Base-by-base conservation (phyloP, 2,888 invertebrate species). In the Polymixis lichenea region DNA sequence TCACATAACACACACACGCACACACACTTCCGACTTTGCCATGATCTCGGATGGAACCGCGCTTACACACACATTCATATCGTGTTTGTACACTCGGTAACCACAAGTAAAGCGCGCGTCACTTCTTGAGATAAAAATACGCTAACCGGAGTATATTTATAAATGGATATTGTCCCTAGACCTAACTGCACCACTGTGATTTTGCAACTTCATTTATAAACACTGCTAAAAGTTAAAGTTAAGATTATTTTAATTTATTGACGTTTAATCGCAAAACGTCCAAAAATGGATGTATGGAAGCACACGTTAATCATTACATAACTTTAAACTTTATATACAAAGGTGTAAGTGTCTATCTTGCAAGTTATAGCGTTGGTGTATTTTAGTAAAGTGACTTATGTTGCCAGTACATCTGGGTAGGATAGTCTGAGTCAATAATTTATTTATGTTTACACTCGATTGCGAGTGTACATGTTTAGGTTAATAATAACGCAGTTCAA, bases 401-500 rank as follows among this genome's bases (percentile, higher is more conserved):
- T 70, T 55, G 13, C 1, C 46, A 11, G 7, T 46, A 55, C 53
- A 56, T 75, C 43, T 66, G 77, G 49, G 17, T 22, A 17, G 4
- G 8, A 51, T 62, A 28, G 2, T 65, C 15, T 25, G 55, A 82
- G 77, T 55, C 66, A 82, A 55, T 66, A 66, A 43, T 61, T 32
- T 82, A 76, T 32, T 82, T 46, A 51, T 49, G 38, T 76, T 75
- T 51, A 74, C 43, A 46, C n/a, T 51, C 15, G 13, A 19, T 22
- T 56, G 17, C 61, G n/a, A 61, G 43, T 28, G 1, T 60, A 51
- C 51, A 51, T 69, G 56, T 80, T 80, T 56, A 43, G n/a, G 58
- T 15, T 78, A 76, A 76, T 82, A 56, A 61, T 82, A 75, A 32
- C 43, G 32, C 32, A 67, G 82, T 82, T 67, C 55, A 77, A 77